Evolutionary conservation across 1,140 invertebrate genomes (phyloP), one percentile per base, ranked within the genome.

Genomic region (Drosophila tsacasi): DNA sequence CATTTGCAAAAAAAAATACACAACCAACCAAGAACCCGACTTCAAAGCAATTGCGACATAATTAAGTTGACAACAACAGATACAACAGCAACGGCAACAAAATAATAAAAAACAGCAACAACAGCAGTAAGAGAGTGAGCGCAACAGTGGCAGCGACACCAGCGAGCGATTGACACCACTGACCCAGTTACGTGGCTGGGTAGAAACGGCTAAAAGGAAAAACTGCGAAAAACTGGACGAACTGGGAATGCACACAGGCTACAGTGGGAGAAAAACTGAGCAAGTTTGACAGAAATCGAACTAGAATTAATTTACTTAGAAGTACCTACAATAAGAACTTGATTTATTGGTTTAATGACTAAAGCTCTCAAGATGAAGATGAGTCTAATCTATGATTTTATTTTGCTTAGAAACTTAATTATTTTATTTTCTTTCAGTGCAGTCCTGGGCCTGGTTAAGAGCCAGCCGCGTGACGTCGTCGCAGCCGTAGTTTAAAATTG

Each of bases 31-130:
- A 68, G 67, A 71, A 68, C 67, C 67, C 76, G 84, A 89, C 83
- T 87, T 87, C 83, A 87, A 87, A 87, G 83, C 83, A 87, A 87
- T 87, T 87, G 83, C 83, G 83, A 87, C 83, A 87, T 87, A 87
- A 87, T 87, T 87, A 87, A 87, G 84, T 87, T 89, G 83, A 87
- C 84, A 87, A 83, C 84, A 86, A 83, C 83, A 82, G 62, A 60
- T 65, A 44, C 76, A 42, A 25, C 40, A 59, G 30, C 30, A 27
- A 32, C 21, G 27, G 23, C 35, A 72, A 67, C 30, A 46, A 27
- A 69, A 60, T 35, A 58, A 15, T 55, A 65, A 32, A 65, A 32
- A 65, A 21, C 46, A 50, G 47, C 63, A 68, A 71, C 44, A 74
- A 58, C 25, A 75, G 63, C 63, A 52, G 27, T 55, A 60, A 21